phyloP scores from a whole-genome alignment of 2,797 vertebrate species.

The Lemur catta region DNA sequence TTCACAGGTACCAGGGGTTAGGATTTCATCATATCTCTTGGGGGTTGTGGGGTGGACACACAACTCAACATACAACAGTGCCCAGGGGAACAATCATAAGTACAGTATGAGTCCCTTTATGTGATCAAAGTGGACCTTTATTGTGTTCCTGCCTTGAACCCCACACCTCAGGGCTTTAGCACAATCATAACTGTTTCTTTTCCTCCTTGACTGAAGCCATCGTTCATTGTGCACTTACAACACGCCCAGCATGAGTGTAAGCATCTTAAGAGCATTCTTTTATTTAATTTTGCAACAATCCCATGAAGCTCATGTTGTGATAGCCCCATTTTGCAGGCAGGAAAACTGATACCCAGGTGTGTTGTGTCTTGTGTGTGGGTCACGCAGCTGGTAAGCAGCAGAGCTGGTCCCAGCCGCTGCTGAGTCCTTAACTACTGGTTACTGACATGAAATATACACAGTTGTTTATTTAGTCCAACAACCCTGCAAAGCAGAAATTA shows the following conservation, averaged over 20 bases:
- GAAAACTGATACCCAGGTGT: background rate
- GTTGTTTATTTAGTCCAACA: background rate
- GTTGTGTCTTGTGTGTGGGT: background rate
- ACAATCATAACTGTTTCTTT: background rate
- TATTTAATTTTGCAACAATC: background rate
- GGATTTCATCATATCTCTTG: background rate
- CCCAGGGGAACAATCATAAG: background rate
- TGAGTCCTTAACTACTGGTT: background rate
- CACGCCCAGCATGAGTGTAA: fast-evolving
- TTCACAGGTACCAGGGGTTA: background rate
- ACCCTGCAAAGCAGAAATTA: background rate
- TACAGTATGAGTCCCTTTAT: background rate
- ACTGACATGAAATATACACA: background rate
- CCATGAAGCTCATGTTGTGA: background rate
- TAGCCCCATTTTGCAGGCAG: background rate
- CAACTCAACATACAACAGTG: background rate
- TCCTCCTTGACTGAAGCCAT: background rate
- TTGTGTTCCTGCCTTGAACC: background rate
- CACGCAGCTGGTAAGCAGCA: fast-evolving
- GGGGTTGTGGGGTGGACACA: too few species aligned
- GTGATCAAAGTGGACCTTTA: background rate
- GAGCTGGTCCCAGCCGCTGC: background rate
- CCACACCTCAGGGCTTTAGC: background rate
- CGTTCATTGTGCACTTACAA: fast-evolving
- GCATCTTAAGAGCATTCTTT: background rate